Percentiles rank a stretch among this genome's conserved stretches.
Evolutionary conservation across 2,888 invertebrate genomes (phyloP).

Genomic region (Lottia gigantea): DNA sequence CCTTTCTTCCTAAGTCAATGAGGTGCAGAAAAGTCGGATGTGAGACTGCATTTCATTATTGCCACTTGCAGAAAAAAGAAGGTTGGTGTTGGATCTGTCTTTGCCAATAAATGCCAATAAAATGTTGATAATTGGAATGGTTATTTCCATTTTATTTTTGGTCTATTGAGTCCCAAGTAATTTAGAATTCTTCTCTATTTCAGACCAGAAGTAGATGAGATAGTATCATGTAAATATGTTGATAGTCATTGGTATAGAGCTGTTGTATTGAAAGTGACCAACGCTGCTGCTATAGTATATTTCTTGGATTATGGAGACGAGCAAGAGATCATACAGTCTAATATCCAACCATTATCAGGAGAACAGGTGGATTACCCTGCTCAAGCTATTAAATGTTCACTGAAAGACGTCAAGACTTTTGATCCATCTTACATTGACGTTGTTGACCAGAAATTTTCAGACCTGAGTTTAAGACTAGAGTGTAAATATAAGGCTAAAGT

Average conservation of each 20-base stretch:
- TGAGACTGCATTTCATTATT: too few species aligned
- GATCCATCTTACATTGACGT: conserved; percentile 19
- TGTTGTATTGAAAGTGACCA: conserved; percentile 36
- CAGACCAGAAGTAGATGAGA: conserved; percentile 41
- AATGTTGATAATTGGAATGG: too few species aligned
- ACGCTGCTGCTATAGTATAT: conserved; percentile 24
- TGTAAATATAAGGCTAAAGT: not conserved
- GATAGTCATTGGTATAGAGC: conserved; percentile 50
- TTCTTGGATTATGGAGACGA: conserved; percentile 58
- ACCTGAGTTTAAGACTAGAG: not conserved
- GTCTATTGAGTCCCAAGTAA: too few species aligned
- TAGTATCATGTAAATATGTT: conserved; percentile 42
- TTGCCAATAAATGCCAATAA: too few species aligned
- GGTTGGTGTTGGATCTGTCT: too few species aligned
- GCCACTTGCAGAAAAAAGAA: too few species aligned
- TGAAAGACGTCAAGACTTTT: conserved; percentile 31
- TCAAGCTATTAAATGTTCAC: conserved; percentile 40
- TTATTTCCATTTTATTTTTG: too few species aligned
- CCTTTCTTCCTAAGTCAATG: too few species aligned
- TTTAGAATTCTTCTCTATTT: not conserved
- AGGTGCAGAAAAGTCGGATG: too few species aligned
- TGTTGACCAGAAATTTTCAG: not conserved
- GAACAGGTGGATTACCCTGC: conserved; percentile 31
- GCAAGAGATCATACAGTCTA: conserved; percentile 29
- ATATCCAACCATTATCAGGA: conserved; percentile 31